Conservation (phyloP, 2,888 invertebrate genomes). For the Choreutis nemorana region DNA sequence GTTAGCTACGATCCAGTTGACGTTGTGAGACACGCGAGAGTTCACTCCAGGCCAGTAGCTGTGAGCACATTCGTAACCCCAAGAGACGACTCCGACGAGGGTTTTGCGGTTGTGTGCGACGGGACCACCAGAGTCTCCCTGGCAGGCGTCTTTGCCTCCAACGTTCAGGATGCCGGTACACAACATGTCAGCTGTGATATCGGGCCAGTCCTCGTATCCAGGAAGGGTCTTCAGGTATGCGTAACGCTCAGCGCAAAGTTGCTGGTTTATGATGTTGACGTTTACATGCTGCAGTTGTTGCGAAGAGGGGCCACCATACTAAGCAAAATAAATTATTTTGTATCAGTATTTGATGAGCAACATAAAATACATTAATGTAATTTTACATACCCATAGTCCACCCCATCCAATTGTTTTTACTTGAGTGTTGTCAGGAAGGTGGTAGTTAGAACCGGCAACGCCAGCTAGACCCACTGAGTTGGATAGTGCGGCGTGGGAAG, state of each 20-base stretch:
- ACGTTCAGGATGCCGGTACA: slow-evolving; percentile 28
- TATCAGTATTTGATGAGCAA: neutral
- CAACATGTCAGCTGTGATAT: slow-evolving; percentile 26
- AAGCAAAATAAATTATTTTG: slow-evolving; percentile 4
- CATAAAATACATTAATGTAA: too few relatives aligned
- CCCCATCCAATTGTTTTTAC: slow-evolving; percentile 30
- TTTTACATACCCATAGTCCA: slow-evolving; percentile 17
- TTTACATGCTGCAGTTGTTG: slow-evolving; percentile 24
- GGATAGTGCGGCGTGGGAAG: slow-evolving; percentile 13
- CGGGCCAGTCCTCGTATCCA: slow-evolving; percentile 16
- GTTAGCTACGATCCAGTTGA: slow-evolving; percentile 28
- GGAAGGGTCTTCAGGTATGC: slow-evolving; percentile 16
- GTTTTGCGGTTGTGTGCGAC: slow-evolving; percentile 31
- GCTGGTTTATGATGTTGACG: slow-evolving; percentile 22
- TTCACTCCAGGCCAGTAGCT: slow-evolving; percentile 55
- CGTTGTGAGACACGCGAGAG: slow-evolving; percentile 36
- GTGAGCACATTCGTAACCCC: slow-evolving; percentile 53
- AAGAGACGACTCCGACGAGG: slow-evolving; percentile 52
- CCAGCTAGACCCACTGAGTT: slow-evolving; percentile 15
- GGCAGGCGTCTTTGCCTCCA: slow-evolving; percentile 37
- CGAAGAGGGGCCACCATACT: slow-evolving; percentile 17
- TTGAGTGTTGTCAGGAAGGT: slow-evolving; percentile 13
- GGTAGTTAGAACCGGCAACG: slow-evolving; percentile 20
- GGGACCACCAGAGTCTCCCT: slow-evolving; percentile 65
- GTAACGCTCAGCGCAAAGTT: slow-evolving; percentile 23